Percentiles rank a stretch among this genome's conserved stretches.
These are phyloP conservation scores for Anguilla japonica DNA, from an alignment of 2,113 vertebrate species.

Conservation along the genomic window DNA sequence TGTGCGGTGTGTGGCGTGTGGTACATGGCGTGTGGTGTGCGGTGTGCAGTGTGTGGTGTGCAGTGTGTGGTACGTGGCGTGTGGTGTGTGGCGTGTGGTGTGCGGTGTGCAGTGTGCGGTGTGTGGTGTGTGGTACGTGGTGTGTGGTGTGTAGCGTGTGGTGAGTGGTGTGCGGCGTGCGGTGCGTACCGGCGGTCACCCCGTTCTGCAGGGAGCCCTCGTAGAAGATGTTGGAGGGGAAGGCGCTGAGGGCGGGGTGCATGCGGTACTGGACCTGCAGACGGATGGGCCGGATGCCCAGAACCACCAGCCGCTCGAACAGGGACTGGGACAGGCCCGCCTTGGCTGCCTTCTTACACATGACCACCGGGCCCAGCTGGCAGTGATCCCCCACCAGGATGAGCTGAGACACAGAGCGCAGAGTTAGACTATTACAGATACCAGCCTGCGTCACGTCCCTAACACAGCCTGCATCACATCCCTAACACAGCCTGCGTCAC, in stretches of 20 bases:
- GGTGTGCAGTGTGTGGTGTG: too few relatives aligned
- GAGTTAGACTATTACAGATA: not conserved
- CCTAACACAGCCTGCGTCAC: too few relatives aligned
- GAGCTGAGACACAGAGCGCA: conserved; percentile 67
- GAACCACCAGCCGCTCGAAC: conserved; percentile 91
- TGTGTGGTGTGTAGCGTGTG: too few relatives aligned
- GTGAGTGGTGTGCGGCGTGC: not conserved
- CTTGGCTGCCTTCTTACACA: conserved; percentile 98
- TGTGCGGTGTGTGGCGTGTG: too few relatives aligned
- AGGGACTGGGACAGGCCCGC: conserved; percentile 93
- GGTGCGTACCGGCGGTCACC: conserved; percentile 84
- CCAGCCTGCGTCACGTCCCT: too few relatives aligned
- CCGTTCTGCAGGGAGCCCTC: conserved; percentile 97
- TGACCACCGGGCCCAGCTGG: conserved; percentile 95
- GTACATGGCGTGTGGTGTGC: too few relatives aligned
- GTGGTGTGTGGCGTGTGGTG: too few relatives aligned
- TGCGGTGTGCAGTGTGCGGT: too few relatives aligned
- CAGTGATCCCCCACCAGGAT: conserved; percentile 98
- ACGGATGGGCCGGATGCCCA: conserved; percentile 95
- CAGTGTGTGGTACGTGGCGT: too few relatives aligned
- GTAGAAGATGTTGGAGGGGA: conserved; percentile 98
- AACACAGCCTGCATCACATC: too few relatives aligned
- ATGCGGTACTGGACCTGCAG: conserved; percentile 98
- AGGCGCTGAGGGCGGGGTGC: conserved; percentile 96
- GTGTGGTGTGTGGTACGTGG: too few relatives aligned